Evolutionary conservation across 1,140 invertebrate genomes (phyloP).

Genomic region (Probaryconus sp.): DNA sequence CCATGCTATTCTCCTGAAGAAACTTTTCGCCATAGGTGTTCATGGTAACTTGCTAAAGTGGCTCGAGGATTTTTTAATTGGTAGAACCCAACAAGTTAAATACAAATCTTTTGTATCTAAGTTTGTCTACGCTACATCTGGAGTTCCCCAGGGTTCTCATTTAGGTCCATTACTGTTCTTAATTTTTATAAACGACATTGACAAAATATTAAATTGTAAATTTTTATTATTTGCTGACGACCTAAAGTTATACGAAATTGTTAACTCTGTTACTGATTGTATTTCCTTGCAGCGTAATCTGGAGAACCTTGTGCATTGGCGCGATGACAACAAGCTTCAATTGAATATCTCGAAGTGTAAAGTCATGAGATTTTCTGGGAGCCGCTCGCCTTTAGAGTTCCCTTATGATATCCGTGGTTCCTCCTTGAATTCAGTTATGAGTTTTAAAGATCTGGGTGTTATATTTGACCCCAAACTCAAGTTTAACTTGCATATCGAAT

Average conservation of each 20-base stretch:
- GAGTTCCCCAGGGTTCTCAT: not conserved
- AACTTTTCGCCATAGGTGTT: not conserved
- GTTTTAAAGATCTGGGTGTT: not conserved
- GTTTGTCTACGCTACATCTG: not conserved
- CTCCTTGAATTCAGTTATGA: no score
- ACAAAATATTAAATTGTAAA: not conserved
- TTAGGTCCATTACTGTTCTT: slow-evolving; percentile 1
- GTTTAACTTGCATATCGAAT: not conserved
- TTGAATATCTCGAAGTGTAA: no score
- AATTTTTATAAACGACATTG: slow-evolving; percentile 6
- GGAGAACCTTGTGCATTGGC: not conserved
- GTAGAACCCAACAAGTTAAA: slow-evolving; percentile 1
- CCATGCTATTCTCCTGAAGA: not conserved
- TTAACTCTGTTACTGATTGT: not conserved
- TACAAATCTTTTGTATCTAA: slow-evolving; percentile 1
- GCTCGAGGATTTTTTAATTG: not conserved
- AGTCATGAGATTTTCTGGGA: no score
- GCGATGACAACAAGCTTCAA: no score
- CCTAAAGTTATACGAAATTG: not conserved
- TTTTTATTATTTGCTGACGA: slow-evolving; percentile 15
- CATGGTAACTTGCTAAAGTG: not conserved
- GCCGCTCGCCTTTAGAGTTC: no score
- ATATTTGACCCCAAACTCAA: not conserved
- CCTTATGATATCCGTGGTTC: no score
- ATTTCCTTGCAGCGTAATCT: not conserved